Evolutionary conservation across 2,113 vertebrate species (phyloP), one percentile per base, ranked within the genome.

Genomic region (Paramisgurnus dabryanus): DNA sequence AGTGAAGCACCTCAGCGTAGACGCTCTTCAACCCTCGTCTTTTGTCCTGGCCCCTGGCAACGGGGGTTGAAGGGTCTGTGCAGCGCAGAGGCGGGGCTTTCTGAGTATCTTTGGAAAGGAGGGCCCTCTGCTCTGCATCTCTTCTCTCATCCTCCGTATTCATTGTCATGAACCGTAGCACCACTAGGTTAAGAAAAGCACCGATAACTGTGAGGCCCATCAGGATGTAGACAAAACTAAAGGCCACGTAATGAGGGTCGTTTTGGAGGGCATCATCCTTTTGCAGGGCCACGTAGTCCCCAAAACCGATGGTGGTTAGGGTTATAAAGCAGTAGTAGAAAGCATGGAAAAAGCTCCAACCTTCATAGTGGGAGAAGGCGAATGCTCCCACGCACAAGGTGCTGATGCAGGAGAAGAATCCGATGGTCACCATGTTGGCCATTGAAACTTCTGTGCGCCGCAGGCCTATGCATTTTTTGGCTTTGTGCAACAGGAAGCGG

Each of bases 311-410:
- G 85, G 97, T 98, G 90, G 97, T 99, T 80, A 99, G 96, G 5
- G 97, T 99, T 90, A 99, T 99, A 90, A 99, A 99, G 91, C 97
- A 99, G 90, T 96, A 99, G 90, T 99, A 99, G 85, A 96, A 99
- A 76, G 97, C 97, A 43, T 99, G 96, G 89, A 99, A 97, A 92
- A 98, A 99, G 88, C 95, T 98, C 97, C 97, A 99, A 76, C 91
- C 94, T 92, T 99, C 97, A 0, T 95, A 96, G 90, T 95, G 92
- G 64, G 97, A 98, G 92, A 99, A 99, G 57, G 96, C 95, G 0
- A 91, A 88, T 0, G 97, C 97, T 49, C 97, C 97, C 0, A 98
- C 80, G 74, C 96, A 98, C 69, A 99, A 92, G 0, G 96, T 99
- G 93, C 95, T 92, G 71, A 96, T 85, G 90, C 97, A 99, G 15